Percentiles rank a stretch among this genome's conserved stretches.
These are phyloP conservation scores for Thysanoteuthis rhombus DNA, from an alignment of 2,888 invertebrate species.

Conservation along the genomic window DNA sequence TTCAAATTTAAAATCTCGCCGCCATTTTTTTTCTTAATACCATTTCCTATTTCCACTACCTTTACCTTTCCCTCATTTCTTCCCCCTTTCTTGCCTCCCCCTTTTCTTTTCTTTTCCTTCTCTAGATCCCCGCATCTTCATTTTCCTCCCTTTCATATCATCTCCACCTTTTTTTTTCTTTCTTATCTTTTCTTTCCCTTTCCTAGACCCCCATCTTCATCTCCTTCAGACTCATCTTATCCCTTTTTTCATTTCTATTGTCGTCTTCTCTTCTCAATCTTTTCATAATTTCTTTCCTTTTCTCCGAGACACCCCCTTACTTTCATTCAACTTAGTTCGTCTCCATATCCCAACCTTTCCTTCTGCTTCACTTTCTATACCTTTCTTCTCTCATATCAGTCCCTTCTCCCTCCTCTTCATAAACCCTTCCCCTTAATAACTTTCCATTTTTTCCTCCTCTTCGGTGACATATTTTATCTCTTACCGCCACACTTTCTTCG, in stretches of 20 bases:
- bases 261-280: background rate
- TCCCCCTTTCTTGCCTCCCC: background rate
- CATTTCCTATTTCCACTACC: background rate
- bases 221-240: background rate
- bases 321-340: too few relatives aligned
- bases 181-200: background rate
- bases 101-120: background rate
- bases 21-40: background rate
- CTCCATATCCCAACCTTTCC: too few relatives aligned
- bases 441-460: background rate
- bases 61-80: background rate
- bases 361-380: too few relatives aligned
- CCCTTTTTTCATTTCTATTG: background rate
- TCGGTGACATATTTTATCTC: background rate
- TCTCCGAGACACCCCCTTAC: background rate
- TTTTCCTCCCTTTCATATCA: background rate
- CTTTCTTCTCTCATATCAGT: too few relatives aligned
- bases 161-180: background rate
- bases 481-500: background rate
- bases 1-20: too few relatives aligned
- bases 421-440: background rate
- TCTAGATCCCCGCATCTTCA: background rate
- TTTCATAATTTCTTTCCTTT: background rate
- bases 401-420: background rate
- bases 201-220: too few relatives aligned